Conservation (phyloP, 2,113 vertebrate genomes). For the Colistium nudipinnis region DNA sequence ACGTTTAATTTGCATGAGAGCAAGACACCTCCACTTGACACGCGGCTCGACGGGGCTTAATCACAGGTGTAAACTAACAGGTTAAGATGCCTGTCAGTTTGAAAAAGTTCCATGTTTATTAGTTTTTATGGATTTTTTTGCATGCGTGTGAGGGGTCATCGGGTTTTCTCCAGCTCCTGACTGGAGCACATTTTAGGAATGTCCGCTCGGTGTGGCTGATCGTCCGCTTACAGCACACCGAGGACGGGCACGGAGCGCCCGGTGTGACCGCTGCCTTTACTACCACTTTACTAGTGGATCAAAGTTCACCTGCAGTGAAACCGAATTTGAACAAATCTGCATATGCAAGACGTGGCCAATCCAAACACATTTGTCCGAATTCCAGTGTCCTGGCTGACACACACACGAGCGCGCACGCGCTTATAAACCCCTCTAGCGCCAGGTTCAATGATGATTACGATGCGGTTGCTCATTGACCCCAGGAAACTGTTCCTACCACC, state of each 20-base stretch:
- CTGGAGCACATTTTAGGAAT: constrained; percentile 36
- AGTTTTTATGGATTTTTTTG: background rate
- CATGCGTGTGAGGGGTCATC: constrained; percentile 28
- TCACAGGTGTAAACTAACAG: constrained; percentile 61
- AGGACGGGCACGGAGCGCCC: constrained; percentile 20
- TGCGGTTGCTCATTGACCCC: constrained; percentile 7
- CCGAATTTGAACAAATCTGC: background rate
- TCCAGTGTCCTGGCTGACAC: too few species aligned
- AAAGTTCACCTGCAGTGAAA: constrained; percentile 32
- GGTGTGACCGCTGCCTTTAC: constrained; percentile 7
- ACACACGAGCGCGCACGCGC: too few species aligned
- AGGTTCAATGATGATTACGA: too few species aligned
- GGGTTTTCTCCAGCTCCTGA: constrained; percentile 41
- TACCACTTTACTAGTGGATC: background rate
- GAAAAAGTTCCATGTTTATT: background rate
- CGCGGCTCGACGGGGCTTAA: constrained; percentile 56
- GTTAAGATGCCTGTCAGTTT: constrained; percentile 47
- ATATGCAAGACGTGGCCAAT: background rate
- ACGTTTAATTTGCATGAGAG: constrained; percentile 62
- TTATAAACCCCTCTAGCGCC: too few species aligned
- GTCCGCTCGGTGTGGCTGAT: constrained; percentile 4
- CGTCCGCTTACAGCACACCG: constrained; percentile 12
- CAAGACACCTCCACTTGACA: constrained; percentile 50
- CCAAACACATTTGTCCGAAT: too few species aligned
- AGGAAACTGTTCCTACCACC: constrained; percentile 16